These are phyloP conservation scores for Pseudachorutes palmiensis DNA, from an alignment of 1,140 invertebrate genomes.

Conservation along the genomic window DNA sequence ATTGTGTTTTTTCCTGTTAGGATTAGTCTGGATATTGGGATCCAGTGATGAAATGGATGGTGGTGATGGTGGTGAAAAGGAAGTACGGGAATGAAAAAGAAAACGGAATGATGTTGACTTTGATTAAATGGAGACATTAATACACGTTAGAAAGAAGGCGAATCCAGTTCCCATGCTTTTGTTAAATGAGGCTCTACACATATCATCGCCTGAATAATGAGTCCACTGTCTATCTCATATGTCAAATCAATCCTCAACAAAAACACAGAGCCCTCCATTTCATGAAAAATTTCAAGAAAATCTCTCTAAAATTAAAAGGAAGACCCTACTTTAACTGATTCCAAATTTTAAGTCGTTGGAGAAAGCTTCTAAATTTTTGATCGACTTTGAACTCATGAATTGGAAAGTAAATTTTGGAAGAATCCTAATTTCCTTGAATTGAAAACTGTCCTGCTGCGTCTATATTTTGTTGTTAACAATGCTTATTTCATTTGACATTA, in stretches of 20 bases:
- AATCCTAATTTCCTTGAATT: no score
- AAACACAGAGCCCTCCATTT: background rate
- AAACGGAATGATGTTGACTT: constrained; percentile 37
- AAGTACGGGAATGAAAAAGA: constrained; percentile 25
- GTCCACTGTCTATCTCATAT: constrained; percentile 36
- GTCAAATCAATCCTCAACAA: constrained; percentile 34
- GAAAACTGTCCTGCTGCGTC: background rate
- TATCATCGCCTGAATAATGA: constrained; percentile 39
- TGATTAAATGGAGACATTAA: constrained; percentile 36
- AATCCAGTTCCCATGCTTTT: constrained; percentile 39
- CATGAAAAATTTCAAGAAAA: background rate
- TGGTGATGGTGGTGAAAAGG: constrained; percentile 36
- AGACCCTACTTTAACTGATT: background rate
- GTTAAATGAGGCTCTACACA: constrained; percentile 39
- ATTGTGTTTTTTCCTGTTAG: constrained; percentile 3
- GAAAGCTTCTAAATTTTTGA: background rate
- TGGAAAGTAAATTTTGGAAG: no score
- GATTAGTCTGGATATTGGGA: no score
- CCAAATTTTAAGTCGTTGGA: no score
- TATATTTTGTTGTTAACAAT: background rate
- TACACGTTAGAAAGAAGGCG: constrained; percentile 37
- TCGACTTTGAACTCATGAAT: background rate
- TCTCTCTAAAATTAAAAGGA: background rate
- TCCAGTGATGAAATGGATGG: constrained; percentile 11
- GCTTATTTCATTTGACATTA: background rate